phyloP scores from a whole-genome alignment of 2,113 vertebrate species.

The Climacteris rufus region DNA sequence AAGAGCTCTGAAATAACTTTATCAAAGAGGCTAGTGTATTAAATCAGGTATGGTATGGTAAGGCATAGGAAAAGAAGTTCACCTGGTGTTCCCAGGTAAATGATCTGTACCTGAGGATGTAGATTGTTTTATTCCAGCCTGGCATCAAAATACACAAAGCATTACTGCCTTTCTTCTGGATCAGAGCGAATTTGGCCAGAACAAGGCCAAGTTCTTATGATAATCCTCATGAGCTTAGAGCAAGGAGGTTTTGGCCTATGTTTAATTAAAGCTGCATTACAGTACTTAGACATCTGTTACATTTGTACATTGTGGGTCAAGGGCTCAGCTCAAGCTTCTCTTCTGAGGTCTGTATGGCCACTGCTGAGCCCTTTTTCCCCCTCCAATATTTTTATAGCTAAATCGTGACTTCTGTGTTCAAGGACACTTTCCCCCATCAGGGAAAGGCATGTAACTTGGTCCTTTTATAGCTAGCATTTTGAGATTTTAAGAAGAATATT shows the following conservation, averaged over 20 bases:
- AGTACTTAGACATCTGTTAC: slow-evolving; percentile 57
- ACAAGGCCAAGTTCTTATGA: not conserved
- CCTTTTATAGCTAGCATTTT: slow-evolving; percentile 20
- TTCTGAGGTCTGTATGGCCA: not conserved
- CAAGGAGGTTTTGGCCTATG: slow-evolving; percentile 18
- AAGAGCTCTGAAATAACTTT: not conserved
- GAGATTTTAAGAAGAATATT: not conserved
- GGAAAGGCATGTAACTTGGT: not conserved
- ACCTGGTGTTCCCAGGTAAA: not conserved
- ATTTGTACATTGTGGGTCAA: slow-evolving; percentile 26
- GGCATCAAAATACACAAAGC: not conserved
- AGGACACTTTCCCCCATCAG: not conserved
- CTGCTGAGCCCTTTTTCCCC: fast-evolving
- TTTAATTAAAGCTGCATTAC: slow-evolving; percentile 66
- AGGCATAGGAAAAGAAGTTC: not conserved
- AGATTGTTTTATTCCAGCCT: not conserved
- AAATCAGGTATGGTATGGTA: not conserved
- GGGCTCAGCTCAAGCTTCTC: not conserved
- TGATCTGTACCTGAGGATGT: not conserved
- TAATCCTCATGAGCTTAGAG: slow-evolving; percentile 14
- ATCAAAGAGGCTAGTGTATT: not conserved
- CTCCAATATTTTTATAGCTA: not conserved
- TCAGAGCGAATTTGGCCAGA: not conserved
- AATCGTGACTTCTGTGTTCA: not conserved
- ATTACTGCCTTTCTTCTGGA: not conserved